Evolutionary conservation across 2,113 vertebrate species (phyloP).

Genomic region (Miniopterus natalensis): DNA sequence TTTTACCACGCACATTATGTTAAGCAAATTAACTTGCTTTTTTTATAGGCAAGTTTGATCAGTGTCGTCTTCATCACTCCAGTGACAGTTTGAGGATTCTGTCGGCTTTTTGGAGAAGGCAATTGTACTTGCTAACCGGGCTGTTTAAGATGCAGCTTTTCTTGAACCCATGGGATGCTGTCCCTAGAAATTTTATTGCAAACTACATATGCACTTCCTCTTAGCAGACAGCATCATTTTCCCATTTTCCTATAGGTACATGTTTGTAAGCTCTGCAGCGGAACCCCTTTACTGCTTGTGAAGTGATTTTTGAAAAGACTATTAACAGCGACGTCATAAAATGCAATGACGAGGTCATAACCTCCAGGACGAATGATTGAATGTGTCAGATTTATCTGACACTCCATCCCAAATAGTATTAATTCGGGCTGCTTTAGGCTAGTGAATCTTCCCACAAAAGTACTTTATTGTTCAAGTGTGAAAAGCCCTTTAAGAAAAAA

Average conservation of each 20-base stretch:
- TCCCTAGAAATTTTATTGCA: background rate
- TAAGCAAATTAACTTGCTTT: background rate
- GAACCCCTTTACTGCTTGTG: background rate
- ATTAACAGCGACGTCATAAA: background rate
- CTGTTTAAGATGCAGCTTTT: background rate
- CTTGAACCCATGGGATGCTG: background rate
- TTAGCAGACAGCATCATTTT: background rate
- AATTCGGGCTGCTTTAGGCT: background rate
- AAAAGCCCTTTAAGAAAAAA: background rate
- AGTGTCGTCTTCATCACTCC: background rate
- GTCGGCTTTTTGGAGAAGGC: background rate
- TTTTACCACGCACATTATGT: background rate
- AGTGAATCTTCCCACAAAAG: background rate
- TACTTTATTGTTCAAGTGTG: background rate
- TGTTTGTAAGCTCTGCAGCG: background rate
- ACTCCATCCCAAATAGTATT: background rate
- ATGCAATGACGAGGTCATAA: background rate
- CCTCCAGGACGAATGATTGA: background rate
- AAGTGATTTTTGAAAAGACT: constrained; percentile 22
- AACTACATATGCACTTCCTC: background rate
- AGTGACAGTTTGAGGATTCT: background rate
- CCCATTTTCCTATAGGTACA: background rate
- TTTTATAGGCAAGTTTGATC: background rate
- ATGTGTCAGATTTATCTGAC: constrained; percentile 2
- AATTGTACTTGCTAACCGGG: background rate